Evolutionary conservation across 2,888 invertebrate species (phyloP), one percentile per base, ranked within the genome.

Genomic region (Chaitophorus viminalis): DNA sequence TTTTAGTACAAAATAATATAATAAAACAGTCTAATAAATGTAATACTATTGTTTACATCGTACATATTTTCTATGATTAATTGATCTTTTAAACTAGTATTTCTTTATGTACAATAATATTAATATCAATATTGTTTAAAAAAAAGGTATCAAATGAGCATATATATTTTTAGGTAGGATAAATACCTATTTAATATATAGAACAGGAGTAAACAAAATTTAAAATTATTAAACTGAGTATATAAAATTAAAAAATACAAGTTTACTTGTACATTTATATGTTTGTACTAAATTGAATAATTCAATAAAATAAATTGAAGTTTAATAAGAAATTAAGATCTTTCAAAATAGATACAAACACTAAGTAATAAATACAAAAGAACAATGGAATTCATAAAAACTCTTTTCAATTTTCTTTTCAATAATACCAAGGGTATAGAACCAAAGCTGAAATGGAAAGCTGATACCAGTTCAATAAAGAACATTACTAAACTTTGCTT

Each of bases 21-120:
- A 83, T 31, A 54, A 84, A 84, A 84, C 84, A 84, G 84, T 84
- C 84, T 84, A 84, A 76, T 76, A 46, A 46, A 76, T 76, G 18
- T 83, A 36, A 75, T 46, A 3, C 33, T 76, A n/a, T 75, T 65
- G 36, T 65, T 60, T 84, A 76, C 17, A 76, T 8, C 36, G 75
- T 75, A 60, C 21, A 65, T 76, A n/a, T 29, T 39, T 46, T 31
- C 39, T 79, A 5, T 76, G 18, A 25, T 74, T 75, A 74, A 83
- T 75, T 68, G 25, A 31, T 39, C 25, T 84, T 68, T 46, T 76
- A 76, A 84, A 65, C 21, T 75, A 65, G 29, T 74, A 74, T 54
- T 74, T 33, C 60, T 29, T 82, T 31, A 46, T 81, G 21, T n/a
- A 82, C 72, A 72, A 18, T n/a, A n/a, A n/a, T n/a, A n/a, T 11